Conservation (phyloP, 1,140 invertebrate species). For the Hermetia illucens region DNA sequence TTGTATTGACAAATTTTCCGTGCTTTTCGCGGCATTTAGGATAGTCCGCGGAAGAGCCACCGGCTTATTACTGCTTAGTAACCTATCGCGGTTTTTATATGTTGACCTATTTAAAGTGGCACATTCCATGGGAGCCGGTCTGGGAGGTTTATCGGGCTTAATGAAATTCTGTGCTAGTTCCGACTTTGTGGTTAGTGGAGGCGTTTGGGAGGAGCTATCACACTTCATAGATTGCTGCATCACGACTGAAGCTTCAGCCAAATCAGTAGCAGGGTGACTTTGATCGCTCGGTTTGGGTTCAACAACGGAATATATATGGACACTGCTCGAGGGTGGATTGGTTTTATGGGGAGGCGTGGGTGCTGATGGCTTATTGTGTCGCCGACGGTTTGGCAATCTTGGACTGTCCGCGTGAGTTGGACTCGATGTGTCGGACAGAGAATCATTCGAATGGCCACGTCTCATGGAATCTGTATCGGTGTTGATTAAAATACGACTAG, state of each 20-base stretch:
- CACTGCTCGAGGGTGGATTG: too few species aligned
- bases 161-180: conserved; percentile 15
- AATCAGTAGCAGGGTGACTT: too few species aligned
- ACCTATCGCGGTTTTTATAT: conserved; percentile 29
- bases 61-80: conserved; percentile 25
- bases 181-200: not conserved
- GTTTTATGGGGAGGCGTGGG: conserved; percentile 42
- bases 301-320: not conserved
- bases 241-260: too few species aligned
- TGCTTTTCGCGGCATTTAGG: conserved; percentile 15
- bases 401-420: conserved; percentile 54
- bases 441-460: conserved; percentile 50
- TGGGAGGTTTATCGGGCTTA: conserved; percentile 37
- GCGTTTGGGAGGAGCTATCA: not conserved
- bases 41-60: conserved; percentile 40
- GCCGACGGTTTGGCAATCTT: conserved; percentile 51
- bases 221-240: not conserved
- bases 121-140: conserved; percentile 31
- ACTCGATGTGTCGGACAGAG: conserved; percentile 45
- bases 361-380: conserved; percentile 46
- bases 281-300: too few species aligned
- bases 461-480: conserved; percentile 25
- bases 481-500: conserved; percentile 34
- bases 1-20: conserved; percentile 2
- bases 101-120: conserved; percentile 36